These are phyloP conservation scores for Oreochromis niloticus DNA, from an alignment of 2,113 vertebrate species.

Conservation along the genomic window DNA sequence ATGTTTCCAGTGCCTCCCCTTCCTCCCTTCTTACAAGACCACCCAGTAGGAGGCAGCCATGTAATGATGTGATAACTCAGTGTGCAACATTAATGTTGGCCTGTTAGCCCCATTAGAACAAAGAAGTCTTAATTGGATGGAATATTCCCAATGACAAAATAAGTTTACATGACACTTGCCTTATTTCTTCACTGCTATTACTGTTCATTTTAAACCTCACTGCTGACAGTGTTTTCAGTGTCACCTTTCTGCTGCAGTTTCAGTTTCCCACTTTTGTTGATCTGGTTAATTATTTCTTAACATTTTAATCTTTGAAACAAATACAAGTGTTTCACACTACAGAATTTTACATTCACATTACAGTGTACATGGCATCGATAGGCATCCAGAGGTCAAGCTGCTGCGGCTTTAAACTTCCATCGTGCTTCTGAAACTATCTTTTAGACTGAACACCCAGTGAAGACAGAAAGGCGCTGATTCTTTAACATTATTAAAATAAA, in stretches of 20 bases:
- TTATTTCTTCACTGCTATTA: background rate
- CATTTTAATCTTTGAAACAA: background rate
- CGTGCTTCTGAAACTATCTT: background rate
- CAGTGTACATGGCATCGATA: background rate
- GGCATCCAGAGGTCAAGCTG: background rate
- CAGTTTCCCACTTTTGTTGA: background rate
- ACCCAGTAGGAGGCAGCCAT: background rate
- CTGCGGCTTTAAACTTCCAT: background rate
- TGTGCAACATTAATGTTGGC: background rate
- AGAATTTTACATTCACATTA: background rate
- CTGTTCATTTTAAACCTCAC: background rate
- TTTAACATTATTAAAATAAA: background rate
- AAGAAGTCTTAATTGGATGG: background rate
- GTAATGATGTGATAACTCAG: background rate
- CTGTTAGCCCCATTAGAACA: background rate
- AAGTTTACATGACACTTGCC: background rate
- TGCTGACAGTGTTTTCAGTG: background rate
- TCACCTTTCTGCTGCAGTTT: background rate
- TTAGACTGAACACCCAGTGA: background rate
- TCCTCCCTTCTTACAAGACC: slow-evolving; percentile 60
- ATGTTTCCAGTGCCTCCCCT: slow-evolving; percentile 64
- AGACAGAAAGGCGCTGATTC: background rate
- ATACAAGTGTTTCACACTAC: background rate
- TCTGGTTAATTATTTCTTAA: background rate
- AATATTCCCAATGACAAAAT: background rate